Evolutionary conservation across 1,140 invertebrate genomes (phyloP).

Genomic region (Linepithema humile): DNA sequence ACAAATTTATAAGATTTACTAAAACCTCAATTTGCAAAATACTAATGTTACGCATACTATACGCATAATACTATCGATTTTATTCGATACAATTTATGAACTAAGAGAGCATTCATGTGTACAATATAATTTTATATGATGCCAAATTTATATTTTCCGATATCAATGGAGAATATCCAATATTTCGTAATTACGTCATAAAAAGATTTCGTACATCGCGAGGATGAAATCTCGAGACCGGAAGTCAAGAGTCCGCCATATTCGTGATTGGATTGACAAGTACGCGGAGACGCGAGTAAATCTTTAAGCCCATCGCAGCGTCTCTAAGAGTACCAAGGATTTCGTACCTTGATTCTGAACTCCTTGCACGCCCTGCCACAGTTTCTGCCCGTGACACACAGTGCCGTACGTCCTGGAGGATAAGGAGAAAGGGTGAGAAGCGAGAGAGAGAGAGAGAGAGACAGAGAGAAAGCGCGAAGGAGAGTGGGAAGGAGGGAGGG

Average conservation of each 20-base stretch:
- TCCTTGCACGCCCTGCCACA: slow-evolving; percentile 64
- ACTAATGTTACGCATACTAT: too few relatives aligned
- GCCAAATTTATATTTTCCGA: neutral
- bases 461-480: neutral
- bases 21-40: neutral
- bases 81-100: too few relatives aligned
- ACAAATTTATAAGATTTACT: neutral
- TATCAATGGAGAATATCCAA: neutral
- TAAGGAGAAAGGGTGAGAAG: slow-evolving; percentile 38
- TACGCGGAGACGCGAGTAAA: slow-evolving; percentile 49
- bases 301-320: slow-evolving; percentile 29
- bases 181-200: neutral
- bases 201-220: neutral
- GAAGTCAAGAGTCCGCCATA: neutral
- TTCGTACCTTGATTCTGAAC: slow-evolving; percentile 54
- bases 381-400: slow-evolving; percentile 66
- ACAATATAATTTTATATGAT: too few relatives aligned
- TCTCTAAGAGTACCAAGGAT: slow-evolving; percentile 52
- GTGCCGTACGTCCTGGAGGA: slow-evolving; percentile 64
- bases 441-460: neutral
- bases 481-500: neutral
- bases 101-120: too few relatives aligned
- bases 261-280: slow-evolving; percentile 57
- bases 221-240: slow-evolving; percentile 17
- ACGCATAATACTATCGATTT: too few relatives aligned